These are phyloP conservation scores for Vanessa atalanta DNA, from an alignment of 1,140 invertebrate species.

Conservation along the genomic window DNA sequence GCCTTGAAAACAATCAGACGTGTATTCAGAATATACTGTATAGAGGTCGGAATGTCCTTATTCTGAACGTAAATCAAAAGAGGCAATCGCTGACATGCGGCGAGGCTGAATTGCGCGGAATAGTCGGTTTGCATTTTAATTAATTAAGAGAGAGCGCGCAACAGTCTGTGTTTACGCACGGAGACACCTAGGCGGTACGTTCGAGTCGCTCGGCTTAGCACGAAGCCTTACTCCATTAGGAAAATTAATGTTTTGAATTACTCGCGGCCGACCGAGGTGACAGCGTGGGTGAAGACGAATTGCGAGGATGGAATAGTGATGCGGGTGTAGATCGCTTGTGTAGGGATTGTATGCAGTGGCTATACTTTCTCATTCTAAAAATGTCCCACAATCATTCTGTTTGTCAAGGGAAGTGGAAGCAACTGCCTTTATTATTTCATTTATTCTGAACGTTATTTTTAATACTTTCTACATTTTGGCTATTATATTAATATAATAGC, in stretches of 20 bases:
- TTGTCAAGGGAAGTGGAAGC: background rate
- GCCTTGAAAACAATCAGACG: too few species aligned
- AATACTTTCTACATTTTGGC: too few species aligned
- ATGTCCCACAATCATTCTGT: background rate
- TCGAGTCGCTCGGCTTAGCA: conserved; percentile 64
- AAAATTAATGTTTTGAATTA: conserved; percentile 80
- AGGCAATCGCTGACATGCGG: conserved; percentile 49
- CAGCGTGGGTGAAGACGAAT: conserved; percentile 45
- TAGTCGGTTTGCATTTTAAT: conserved; percentile 71
- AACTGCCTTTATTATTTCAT: background rate
- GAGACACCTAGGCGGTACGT: conserved; percentile 57
- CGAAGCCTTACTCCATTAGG: conserved; percentile 77
- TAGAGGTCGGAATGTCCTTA: background rate
- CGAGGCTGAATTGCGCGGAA: conserved; percentile 47
- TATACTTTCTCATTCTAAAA: conserved; percentile 17
- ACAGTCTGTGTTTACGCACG: conserved; percentile 65
- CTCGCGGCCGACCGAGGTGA: conserved; percentile 51
- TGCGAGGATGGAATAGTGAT: conserved; percentile 40
- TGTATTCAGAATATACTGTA: background rate
- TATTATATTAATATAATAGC: too few species aligned
- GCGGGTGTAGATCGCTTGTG: conserved; percentile 4
- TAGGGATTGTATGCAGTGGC: conserved; percentile 9
- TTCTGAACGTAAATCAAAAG: conserved; percentile 52
- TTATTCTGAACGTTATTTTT: background rate
- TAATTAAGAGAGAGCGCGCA: conserved; percentile 59